phyloP scores from a whole-genome alignment of 2,113 vertebrate species.

The Podocnemis expansa region DNA sequence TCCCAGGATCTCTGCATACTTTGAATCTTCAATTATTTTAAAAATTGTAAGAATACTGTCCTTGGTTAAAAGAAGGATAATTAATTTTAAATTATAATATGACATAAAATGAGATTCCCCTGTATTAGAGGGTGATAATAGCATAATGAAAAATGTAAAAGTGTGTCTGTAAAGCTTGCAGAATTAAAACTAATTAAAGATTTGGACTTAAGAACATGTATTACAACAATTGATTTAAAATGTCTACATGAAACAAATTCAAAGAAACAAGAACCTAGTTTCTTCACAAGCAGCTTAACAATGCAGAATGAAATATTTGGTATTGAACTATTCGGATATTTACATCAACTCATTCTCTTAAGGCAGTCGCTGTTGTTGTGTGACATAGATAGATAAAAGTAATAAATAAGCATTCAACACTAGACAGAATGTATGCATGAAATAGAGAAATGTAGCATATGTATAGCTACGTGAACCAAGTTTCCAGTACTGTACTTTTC shows the following conservation, averaged over 20 bases:
- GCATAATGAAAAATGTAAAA: slow-evolving; percentile 21
- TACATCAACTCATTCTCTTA: not conserved
- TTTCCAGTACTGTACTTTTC: not conserved
- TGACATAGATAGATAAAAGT: not conserved
- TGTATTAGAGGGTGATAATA: not conserved
- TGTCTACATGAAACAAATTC: not conserved
- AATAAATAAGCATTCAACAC: not conserved
- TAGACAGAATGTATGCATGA: not conserved
- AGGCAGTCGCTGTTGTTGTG: not conserved
- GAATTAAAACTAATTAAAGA: slow-evolving; percentile 60
- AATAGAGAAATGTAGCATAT: not conserved
- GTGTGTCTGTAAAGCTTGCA: not conserved
- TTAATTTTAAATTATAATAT: slow-evolving; percentile 39
- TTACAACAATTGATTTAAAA: slow-evolving; percentile 45
- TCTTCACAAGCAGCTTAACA: slow-evolving; percentile 38
- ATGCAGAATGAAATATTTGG: not conserved
- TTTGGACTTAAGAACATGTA: slow-evolving; percentile 12
- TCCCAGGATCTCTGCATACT: not conserved
- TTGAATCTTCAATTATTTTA: slow-evolving; percentile 31
- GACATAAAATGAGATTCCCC: slow-evolving; percentile 17
- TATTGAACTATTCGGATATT: not conserved
- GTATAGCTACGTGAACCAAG: not conserved
- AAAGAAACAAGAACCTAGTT: slow-evolving; percentile 1
- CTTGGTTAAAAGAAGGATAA: slow-evolving; percentile 22
- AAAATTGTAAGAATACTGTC: not conserved